Evolutionary conservation across 1,140 invertebrate species (phyloP).

Genomic region (Pseudomyrmex flavicornis): DNA sequence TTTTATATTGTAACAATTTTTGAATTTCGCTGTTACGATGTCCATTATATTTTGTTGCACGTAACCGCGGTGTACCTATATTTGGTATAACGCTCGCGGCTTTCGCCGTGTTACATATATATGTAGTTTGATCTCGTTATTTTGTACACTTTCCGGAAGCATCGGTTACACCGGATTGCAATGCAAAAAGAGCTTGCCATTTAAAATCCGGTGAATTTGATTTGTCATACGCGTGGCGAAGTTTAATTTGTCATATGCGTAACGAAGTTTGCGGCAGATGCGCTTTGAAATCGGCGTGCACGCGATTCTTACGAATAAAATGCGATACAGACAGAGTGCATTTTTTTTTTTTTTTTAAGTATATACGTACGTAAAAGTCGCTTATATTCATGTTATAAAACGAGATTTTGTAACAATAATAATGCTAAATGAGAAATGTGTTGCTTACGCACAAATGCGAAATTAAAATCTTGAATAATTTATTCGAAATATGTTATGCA

Average conservation of each 20-base stretch:
- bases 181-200: background rate
- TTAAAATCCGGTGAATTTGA: conserved; percentile 21
- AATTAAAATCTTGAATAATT: conserved; percentile 2
- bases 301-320: background rate
- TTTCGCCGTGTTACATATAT: conserved; percentile 8
- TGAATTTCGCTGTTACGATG: background rate
- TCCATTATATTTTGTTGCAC: conserved; percentile 14
- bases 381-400: conserved; percentile 8
- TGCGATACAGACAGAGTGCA: background rate
- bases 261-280: background rate
- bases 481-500: conserved; percentile 7
- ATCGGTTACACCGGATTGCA: background rate
- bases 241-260: too few species aligned
- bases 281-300: background rate
- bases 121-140: conserved; percentile 36
- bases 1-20: conserved; percentile 23
- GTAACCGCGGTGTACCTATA: background rate
- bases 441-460: conserved; percentile 1
- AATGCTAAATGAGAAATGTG: background rate
- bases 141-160: background rate
- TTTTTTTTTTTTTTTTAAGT: background rate
- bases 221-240: background rate
- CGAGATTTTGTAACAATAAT: background rate
- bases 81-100: background rate
- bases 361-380: background rate